Evolutionary conservation across 1,140 invertebrate species (phyloP).

Genomic region (Thrips palmi): DNA sequence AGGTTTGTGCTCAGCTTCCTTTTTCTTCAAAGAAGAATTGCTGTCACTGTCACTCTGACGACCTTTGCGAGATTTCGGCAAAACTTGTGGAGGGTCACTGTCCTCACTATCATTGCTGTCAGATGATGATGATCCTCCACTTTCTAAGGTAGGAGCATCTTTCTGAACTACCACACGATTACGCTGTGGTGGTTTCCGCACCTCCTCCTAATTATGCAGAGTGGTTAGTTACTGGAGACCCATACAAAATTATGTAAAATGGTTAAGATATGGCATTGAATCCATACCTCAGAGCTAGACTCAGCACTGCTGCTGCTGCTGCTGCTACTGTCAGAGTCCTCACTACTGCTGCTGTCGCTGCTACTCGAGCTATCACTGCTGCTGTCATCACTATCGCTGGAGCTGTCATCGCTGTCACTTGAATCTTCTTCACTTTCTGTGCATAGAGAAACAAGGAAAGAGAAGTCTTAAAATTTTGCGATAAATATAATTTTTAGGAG

Average conservation of each 20-base stretch:
- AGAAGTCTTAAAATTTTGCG: background rate
- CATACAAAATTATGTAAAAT: too few species aligned
- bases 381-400: conserved; percentile 17
- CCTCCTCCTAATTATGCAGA: too few species aligned
- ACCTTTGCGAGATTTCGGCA: conserved; percentile 6
- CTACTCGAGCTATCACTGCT: too few species aligned
- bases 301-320: conserved; percentile 13
- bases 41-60: background rate
- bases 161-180: too few species aligned
- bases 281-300: conserved; percentile 11
- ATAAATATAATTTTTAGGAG: too few species aligned
- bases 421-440: conserved; percentile 10
- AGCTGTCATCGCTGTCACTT: conserved; percentile 17
- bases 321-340: conserved; percentile 8
- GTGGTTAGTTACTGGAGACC: too few species aligned
- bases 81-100: conserved; percentile 5
- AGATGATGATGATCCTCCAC: too few species aligned
- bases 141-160: too few species aligned
- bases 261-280: too few species aligned
- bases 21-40: conserved; percentile 16
- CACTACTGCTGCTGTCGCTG: conserved; percentile 13
- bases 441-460: background rate
- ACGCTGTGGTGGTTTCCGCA: too few species aligned
- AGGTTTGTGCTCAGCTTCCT: conserved; percentile 6
- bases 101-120: conserved; percentile 9